These are phyloP conservation scores for Eupithecia inturbata DNA, from an alignment of 2,888 invertebrate genomes.

Conservation along the genomic window DNA sequence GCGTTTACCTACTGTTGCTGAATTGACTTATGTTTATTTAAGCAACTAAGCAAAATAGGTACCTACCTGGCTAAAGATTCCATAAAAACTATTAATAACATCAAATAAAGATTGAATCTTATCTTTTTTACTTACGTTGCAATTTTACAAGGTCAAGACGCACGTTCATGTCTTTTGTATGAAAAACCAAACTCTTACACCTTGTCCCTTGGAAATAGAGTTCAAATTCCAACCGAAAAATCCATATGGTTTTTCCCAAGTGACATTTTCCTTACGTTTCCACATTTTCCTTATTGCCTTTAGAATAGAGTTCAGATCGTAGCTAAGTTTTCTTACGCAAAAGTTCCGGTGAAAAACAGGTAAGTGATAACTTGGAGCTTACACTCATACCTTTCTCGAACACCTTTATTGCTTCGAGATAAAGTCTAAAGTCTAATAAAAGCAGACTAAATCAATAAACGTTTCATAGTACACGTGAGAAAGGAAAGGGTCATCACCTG, in stretches of 20 bases:
- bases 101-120: too few relatives aligned
- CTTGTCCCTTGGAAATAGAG: conserved; percentile 5
- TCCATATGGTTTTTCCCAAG: background rate
- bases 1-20: too few relatives aligned
- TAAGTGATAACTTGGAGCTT: background rate
- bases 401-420: background rate
- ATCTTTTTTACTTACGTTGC: too few relatives aligned
- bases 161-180: background rate
- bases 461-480: conserved; percentile 22
- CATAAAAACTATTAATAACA: too few relatives aligned
- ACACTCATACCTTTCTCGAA: background rate
- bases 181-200: background rate
- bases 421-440: conserved; percentile 23
- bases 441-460: background rate
- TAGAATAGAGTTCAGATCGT: background rate
- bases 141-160: background rate
- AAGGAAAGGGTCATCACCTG: conserved; percentile 61
- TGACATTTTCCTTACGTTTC: background rate
- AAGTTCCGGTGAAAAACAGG: background rate
- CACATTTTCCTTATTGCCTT: background rate
- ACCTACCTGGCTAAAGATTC: too few relatives aligned
- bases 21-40: too few relatives aligned
- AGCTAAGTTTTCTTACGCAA: background rate
- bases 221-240: background rate
- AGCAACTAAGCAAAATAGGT: too few relatives aligned